Evolutionary conservation across 2,888 invertebrate genomes (phyloP).

Genomic region (Amiota mariae): DNA sequence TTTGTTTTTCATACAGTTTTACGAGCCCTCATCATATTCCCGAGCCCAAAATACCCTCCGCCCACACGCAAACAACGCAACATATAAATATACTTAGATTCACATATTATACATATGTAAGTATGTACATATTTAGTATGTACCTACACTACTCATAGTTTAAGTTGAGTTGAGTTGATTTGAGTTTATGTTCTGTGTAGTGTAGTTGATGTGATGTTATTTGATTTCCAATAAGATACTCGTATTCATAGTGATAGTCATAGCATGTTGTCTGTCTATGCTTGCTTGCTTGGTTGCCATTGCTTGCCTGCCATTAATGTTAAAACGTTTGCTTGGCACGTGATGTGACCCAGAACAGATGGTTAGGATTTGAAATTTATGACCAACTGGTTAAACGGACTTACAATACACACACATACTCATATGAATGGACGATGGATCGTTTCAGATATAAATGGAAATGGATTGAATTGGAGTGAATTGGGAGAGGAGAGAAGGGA

Average conservation of each 20-base stretch:
- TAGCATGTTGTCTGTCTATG: constrained; percentile 6
- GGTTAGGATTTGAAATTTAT: constrained; percentile 27
- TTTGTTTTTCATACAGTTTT: constrained; percentile 17
- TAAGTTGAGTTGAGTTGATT: no score
- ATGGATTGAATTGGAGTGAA: no score
- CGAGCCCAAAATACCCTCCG: background rate
- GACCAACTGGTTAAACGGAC: background rate
- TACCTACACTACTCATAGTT: no score
- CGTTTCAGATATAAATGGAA: no score
- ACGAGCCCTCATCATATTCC: constrained; percentile 7
- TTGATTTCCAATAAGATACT: constrained; percentile 22
- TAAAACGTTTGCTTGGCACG: constrained; percentile 36
- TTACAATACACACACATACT: no score
- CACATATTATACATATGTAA: background rate
- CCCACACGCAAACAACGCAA: background rate
- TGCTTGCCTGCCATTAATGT: background rate
- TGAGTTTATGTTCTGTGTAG: background rate
- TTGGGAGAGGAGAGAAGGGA: background rate
- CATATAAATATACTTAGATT: background rate
- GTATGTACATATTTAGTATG: no score
- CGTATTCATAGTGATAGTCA: background rate
- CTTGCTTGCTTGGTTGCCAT: background rate
- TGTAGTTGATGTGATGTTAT: background rate
- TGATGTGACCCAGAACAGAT: constrained; percentile 44
- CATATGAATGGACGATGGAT: no score